These are phyloP conservation scores for Ramphastos sulfuratus DNA, from an alignment of 2,113 vertebrate genomes.

Conservation along the genomic window DNA sequence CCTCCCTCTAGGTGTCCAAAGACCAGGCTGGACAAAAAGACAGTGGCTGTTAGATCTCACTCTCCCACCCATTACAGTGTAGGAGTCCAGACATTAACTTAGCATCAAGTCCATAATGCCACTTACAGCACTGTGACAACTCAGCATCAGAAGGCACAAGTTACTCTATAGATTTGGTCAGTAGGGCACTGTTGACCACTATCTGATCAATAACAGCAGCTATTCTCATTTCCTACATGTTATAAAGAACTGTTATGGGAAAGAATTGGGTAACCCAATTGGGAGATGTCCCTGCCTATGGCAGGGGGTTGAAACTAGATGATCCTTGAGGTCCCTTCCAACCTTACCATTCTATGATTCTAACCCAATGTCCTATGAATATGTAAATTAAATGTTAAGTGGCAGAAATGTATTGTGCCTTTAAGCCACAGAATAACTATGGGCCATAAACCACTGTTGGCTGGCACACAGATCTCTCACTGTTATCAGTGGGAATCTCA, in stretches of 20 bases:
- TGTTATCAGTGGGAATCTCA: conserved; percentile 44
- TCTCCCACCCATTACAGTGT: not conserved
- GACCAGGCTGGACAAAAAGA: not conserved
- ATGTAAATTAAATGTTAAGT: conserved; percentile 54
- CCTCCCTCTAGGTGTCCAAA: too few species aligned
- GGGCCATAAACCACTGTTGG: not conserved
- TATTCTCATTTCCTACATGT: not conserved
- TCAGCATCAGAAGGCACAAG: not conserved
- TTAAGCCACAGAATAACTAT: not conserved
- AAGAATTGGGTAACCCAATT: not conserved
- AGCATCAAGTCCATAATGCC: not conserved
- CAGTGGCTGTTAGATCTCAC: not conserved
- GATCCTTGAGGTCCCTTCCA: too few species aligned
- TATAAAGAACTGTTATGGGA: not conserved
- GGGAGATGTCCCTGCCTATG: too few species aligned
- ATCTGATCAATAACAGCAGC: not conserved
- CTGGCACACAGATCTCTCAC: conserved; percentile 33
- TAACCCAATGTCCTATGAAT: not conserved
- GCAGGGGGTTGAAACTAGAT: too few species aligned
- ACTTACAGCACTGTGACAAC: not conserved
- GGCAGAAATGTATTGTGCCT: conserved; percentile 36
- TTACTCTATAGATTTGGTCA: not conserved
- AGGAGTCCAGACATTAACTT: not conserved
- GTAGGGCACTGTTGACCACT: not conserved
- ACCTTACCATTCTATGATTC: too few species aligned